Conservation (phyloP, 2,888 invertebrate genomes). For the Orthonychiurus folsomi region DNA sequence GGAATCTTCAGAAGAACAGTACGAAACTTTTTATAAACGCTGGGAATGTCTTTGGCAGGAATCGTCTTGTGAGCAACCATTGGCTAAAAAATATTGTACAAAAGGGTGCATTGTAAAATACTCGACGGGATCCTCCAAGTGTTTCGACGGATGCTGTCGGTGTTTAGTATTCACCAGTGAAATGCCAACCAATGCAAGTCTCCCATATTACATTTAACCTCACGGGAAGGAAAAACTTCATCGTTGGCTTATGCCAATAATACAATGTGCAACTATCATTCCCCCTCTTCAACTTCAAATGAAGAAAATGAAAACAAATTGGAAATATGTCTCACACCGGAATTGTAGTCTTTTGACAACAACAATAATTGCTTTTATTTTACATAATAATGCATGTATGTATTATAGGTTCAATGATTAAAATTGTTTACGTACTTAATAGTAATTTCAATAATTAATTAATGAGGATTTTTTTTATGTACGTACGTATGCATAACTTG, state of each 20-base stretch:
- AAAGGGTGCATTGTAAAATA: neutral
- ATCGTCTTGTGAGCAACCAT: neutral
- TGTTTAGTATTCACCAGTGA: neutral
- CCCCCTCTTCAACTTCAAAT: too few relatives aligned
- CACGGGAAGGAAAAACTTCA: too few relatives aligned
- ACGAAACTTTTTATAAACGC: neutral
- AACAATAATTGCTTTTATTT: neutral
- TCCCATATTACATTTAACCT: neutral
- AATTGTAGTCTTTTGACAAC: neutral
- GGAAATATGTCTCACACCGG: too few relatives aligned
- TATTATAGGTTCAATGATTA: slow-evolving; percentile 1
- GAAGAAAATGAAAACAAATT: too few relatives aligned
- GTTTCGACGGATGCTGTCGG: neutral
- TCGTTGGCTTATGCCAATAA: neutral
- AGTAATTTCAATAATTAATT: neutral
- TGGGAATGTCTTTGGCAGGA: neutral
- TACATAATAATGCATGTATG: neutral
- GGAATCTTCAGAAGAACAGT: too few relatives aligned
- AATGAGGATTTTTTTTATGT: neutral
- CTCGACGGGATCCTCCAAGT: neutral
- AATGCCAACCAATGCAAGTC: neutral
- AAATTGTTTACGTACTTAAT: neutral
- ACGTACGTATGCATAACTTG: neutral
- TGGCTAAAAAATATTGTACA: neutral
- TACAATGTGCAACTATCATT: too few relatives aligned